Percentiles rank a stretch among this genome's conserved stretches.
Conservation (phyloP, 2,113 vertebrate species). For the Montifringilla adamsi region DNA sequence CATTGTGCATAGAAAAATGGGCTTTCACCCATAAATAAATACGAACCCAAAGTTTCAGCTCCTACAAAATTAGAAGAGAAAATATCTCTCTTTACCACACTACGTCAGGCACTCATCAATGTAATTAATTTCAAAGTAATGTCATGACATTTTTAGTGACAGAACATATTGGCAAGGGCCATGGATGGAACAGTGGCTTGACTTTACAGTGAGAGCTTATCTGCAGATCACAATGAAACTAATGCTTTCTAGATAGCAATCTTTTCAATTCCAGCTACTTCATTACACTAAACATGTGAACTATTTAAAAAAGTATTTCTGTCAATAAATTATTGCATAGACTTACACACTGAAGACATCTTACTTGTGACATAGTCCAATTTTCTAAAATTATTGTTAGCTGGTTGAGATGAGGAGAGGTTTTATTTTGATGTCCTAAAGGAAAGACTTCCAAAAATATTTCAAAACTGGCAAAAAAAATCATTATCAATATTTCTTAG, state of each 20-base stretch:
- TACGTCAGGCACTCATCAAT: background rate
- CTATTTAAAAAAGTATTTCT: background rate
- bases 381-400: background rate
- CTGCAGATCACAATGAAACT: background rate
- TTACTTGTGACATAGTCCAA: background rate
- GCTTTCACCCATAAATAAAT: background rate
- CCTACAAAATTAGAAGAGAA: background rate
- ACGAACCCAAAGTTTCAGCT: background rate
- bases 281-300: background rate
- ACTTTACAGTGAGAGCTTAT: background rate
- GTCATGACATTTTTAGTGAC: background rate
- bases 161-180: background rate
- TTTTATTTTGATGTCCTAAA: background rate
- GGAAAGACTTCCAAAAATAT: background rate
- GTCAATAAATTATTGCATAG: background rate
- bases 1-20: background rate
- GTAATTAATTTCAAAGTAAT: background rate
- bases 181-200: fast-evolving
- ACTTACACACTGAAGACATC: background rate
- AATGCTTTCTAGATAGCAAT: background rate
- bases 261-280: background rate
- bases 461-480: background rate
- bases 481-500: background rate
- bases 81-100: background rate
- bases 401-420: background rate